A percentile compares a stretch with the other conserved stretches of the same genome.
These are phyloP conservation scores for Pteria penguin DNA, from an alignment of 2,888 invertebrate species.

Conservation along the genomic window DNA sequence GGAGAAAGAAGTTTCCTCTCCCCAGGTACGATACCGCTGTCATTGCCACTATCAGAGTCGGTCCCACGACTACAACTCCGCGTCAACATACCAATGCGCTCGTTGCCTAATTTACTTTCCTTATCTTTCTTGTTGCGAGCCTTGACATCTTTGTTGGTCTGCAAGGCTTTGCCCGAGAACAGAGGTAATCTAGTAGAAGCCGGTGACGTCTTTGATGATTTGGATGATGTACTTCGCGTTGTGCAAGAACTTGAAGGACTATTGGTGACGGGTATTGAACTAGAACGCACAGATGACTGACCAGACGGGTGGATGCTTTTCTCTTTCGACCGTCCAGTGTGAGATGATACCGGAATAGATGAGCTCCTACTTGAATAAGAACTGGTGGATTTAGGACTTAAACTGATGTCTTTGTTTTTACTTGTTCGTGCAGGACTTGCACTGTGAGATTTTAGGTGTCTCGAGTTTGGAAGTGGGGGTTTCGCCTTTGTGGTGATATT, in stretches of 20 bases:
- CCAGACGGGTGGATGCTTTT: conserved; percentile 51
- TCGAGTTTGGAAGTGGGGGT: conserved; percentile 70
- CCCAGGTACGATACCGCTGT: conserved; percentile 75
- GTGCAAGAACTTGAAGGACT: conserved; percentile 46
- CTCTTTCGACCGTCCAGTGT: conserved; percentile 47
- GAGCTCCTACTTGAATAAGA: conserved; percentile 36
- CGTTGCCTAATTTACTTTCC: conserved; percentile 60
- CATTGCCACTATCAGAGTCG: conserved; percentile 79
- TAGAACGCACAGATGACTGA: conserved; percentile 42
- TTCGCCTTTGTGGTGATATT: conserved; percentile 53
- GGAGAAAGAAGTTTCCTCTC: conserved; percentile 78
- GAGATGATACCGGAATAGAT: conserved; percentile 31
- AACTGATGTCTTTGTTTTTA: conserved; percentile 24
- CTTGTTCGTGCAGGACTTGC: conserved; percentile 32
- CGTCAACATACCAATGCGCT: conserved; percentile 49
- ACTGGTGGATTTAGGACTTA: conserved; percentile 33
- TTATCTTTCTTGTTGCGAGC: conserved; percentile 72
- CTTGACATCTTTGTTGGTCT: conserved; percentile 63
- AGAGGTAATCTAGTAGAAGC: conserved; percentile 62
- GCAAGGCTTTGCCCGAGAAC: conserved; percentile 54
- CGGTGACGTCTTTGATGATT: conserved; percentile 59
- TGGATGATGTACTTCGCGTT: conserved; percentile 50
- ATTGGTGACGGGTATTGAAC: conserved; percentile 43
- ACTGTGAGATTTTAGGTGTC: conserved; percentile 51
- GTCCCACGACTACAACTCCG: conserved; percentile 54